These are phyloP conservation scores for Rhagonycha lutea DNA, from an alignment of 2,888 invertebrate species.

Conservation along the genomic window DNA sequence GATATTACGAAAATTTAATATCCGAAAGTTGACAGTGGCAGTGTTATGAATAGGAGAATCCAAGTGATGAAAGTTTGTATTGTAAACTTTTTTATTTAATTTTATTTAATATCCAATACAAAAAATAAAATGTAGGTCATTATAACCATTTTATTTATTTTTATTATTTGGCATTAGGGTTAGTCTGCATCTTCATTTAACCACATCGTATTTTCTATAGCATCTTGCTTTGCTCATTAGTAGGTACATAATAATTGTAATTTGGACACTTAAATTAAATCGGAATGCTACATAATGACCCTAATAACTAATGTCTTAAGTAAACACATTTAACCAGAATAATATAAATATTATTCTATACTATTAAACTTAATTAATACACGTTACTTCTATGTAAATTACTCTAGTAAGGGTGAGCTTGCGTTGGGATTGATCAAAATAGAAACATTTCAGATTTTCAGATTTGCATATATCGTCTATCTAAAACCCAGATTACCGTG, in stretches of 20 bases:
- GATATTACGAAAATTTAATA: not conserved
- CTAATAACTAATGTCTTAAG: not conserved
- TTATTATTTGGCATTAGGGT: too few species aligned
- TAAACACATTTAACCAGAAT: not conserved
- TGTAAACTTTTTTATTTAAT: not conserved
- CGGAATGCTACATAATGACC: not conserved
- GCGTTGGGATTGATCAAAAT: not conserved
- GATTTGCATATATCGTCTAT: not conserved
- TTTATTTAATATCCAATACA: not conserved
- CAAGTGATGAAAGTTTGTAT: not conserved
- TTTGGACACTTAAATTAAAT: not conserved
- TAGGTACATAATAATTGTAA: too few species aligned
- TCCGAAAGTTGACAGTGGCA: not conserved
- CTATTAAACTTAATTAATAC: not conserved
- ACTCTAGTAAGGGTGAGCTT: not conserved
- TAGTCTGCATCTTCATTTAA: too few species aligned
- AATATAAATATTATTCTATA: not conserved
- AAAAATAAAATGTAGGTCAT: not conserved
- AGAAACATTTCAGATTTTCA: not conserved
- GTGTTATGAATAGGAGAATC: not conserved
- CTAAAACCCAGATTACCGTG: not conserved
- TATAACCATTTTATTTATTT: too few species aligned
- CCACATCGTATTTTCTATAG: too few species aligned
- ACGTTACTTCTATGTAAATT: not conserved
- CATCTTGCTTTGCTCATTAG: too few species aligned